Conservation (phyloP, 2,888 invertebrate species). For the Cyclophora punctaria region DNA sequence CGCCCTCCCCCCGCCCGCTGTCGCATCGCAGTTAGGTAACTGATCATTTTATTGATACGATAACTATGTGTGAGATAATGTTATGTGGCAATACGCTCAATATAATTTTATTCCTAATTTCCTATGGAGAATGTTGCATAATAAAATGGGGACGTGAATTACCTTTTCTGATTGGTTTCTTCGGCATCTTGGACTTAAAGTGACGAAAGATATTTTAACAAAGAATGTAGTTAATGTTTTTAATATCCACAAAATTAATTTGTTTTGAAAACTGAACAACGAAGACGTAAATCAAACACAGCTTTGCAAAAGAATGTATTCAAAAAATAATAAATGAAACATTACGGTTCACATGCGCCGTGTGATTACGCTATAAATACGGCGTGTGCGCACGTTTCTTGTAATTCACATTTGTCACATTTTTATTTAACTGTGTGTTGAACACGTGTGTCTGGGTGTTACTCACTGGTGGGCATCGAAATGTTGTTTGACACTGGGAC, state of each 20-base stretch:
- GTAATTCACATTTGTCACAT: conserved; percentile 45
- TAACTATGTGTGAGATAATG: background rate
- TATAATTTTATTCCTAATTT: no score
- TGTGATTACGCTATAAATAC: conserved; percentile 27
- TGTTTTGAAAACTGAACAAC: no score
- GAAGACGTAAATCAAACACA: background rate
- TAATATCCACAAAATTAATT: background rate
- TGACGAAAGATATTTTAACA: no score
- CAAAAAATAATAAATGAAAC: background rate
- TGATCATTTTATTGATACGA: background rate
- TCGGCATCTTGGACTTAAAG: no score
- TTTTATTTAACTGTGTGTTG: conserved; percentile 20
- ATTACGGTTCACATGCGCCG: background rate
- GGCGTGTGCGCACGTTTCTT: conserved; percentile 32
- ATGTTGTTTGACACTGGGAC: no score
- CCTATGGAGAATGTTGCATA: no score
- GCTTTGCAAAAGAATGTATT: background rate
- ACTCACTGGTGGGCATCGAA: no score
- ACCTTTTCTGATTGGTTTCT: no score
- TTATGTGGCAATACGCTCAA: background rate
- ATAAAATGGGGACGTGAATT: no score
- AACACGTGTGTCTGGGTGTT: background rate
- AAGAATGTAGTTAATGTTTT: background rate
- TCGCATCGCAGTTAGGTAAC: background rate
- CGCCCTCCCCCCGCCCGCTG: no score